phyloP scores from a whole-genome alignment of 2,888 invertebrate species.

The Megamerina dolium region DNA sequence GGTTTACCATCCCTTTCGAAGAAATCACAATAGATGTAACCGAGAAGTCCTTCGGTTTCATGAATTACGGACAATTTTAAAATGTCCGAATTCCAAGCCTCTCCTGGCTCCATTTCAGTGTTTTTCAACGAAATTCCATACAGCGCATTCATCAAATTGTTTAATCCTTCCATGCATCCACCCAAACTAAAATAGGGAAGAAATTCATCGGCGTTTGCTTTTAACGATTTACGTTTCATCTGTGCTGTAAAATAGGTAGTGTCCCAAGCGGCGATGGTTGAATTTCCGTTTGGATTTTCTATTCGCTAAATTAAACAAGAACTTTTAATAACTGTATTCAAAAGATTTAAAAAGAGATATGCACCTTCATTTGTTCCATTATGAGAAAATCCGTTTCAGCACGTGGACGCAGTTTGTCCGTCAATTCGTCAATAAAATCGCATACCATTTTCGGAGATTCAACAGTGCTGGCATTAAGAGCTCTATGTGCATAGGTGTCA shows the following conservation, averaged over 20 bases:
- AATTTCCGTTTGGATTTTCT: conserved; percentile 34
- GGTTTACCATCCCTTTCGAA: conserved; percentile 88
- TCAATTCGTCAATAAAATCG: conserved; percentile 72
- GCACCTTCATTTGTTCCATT: conserved; percentile 69
- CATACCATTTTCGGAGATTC: conserved; percentile 73
- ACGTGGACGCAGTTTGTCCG: conserved; percentile 61
- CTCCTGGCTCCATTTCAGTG: conserved; percentile 68
- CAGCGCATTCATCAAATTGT: conserved; percentile 73
- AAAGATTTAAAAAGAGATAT: conserved; percentile 25
- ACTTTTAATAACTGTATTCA: not conserved
- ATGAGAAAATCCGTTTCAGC: conserved; percentile 69
- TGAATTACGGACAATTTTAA: conserved; percentile 89
- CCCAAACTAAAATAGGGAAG: conserved; percentile 87
- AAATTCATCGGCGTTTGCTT: conserved; percentile 66
- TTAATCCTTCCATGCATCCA: conserved; percentile 95
- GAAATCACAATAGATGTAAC: conserved; percentile 96
- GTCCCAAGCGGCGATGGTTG: conserved; percentile 69
- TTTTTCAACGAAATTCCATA: conserved; percentile 75
- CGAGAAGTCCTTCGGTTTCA: conserved; percentile 73
- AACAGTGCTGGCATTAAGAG: conserved; percentile 80
- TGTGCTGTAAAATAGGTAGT: conserved; percentile 76
- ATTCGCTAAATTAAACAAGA: conserved; percentile 23
- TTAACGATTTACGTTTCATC: conserved; percentile 64
- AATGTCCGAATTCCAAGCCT: conserved; percentile 83
- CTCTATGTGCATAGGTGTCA: conserved; percentile 79